Evolutionary conservation across 2,888 invertebrate species (phyloP).

Genomic region (Drosophila limbata): DNA sequence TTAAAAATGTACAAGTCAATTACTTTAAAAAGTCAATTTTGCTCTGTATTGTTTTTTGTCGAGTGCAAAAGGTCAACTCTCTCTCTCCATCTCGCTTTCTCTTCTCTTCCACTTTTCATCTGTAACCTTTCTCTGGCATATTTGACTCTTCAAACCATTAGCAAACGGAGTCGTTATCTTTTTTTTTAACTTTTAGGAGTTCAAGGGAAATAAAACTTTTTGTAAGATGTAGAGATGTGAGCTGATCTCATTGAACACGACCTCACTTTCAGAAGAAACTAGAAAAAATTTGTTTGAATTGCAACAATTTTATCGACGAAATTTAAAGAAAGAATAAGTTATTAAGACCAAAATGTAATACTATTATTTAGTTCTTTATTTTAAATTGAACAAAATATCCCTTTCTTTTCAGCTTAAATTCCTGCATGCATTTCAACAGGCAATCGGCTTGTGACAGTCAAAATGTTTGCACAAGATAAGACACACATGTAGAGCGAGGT

Average conservation of each 20-base stretch:
- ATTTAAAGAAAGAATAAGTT: no score
- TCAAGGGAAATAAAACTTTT: conserved; percentile 29
- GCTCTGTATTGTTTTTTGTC: conserved; percentile 14
- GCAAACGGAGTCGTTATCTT: conserved; percentile 38
- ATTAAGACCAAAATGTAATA: no score
- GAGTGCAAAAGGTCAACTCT: conserved; percentile 49
- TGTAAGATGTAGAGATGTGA: conserved; percentile 2
- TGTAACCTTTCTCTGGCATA: conserved; percentile 9
- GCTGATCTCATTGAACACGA: neutral
- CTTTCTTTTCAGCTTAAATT: conserved; percentile 74
- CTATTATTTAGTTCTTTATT: no score
- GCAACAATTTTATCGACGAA: neutral
- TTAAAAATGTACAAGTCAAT: conserved; percentile 30
- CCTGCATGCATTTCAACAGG: conserved; percentile 75
- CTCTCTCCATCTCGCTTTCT: neutral
- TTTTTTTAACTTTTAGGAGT: conserved; percentile 45
- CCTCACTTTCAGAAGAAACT: neutral
- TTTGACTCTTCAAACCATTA: conserved; percentile 8
- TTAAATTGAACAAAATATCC: neutral
- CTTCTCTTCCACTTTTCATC: no score
- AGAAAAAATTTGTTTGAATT: neutral
- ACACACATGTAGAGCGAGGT: conserved; percentile 22
- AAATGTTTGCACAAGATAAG: conserved; percentile 65
- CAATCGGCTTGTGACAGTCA: conserved; percentile 79
- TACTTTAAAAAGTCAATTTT: conserved; percentile 10